Evolutionary conservation across 2,797 vertebrate genomes (phyloP).

Genomic region (Xiphophorus birchmanni): DNA sequence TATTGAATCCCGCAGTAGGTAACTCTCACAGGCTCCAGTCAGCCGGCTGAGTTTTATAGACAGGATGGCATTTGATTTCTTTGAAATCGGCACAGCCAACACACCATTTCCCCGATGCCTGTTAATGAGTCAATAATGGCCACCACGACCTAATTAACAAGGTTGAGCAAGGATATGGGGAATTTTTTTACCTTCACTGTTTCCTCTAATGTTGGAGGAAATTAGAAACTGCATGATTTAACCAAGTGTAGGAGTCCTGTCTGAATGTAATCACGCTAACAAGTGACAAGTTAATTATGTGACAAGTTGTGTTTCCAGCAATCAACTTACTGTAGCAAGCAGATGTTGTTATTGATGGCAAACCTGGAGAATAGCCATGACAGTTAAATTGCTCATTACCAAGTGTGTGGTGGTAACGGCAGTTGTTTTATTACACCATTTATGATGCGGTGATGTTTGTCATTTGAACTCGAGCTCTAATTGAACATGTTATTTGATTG

Average conservation of each 20-base stretch:
- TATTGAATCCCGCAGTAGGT: constrained; percentile 86
- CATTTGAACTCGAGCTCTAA: constrained; percentile 14
- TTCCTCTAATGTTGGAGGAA: constrained; percentile 86
- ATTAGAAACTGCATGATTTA: constrained; percentile 80
- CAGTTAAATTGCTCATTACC: constrained; percentile 66
- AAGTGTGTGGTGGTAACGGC: constrained; percentile 34
- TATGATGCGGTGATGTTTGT: constrained; percentile 34
- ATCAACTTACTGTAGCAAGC: constrained; percentile 49
- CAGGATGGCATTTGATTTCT: constrained; percentile 89
- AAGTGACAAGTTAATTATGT: constrained; percentile 91
- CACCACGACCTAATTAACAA: constrained; percentile 95
- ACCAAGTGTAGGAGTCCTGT: constrained; percentile 82
- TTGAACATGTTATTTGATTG: constrained; percentile 1
- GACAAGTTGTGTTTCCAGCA: constrained; percentile 84
- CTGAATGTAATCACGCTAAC: constrained; percentile 80
- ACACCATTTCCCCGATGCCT: constrained; percentile 88
- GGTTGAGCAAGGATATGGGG: constrained; percentile 81
- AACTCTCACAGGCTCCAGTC: constrained; percentile 30
- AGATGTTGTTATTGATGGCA: constrained; percentile 69
- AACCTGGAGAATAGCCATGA: constrained; percentile 75
- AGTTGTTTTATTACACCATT: constrained; percentile 31
- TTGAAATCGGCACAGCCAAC: constrained; percentile 88
- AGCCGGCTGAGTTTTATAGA: constrained; percentile 82
- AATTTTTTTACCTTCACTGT: constrained; percentile 84
- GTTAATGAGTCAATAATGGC: constrained; percentile 95